Evolutionary conservation across 2,797 vertebrate genomes (phyloP).

Genomic region (Myoxocephalus aenaeus): DNA sequence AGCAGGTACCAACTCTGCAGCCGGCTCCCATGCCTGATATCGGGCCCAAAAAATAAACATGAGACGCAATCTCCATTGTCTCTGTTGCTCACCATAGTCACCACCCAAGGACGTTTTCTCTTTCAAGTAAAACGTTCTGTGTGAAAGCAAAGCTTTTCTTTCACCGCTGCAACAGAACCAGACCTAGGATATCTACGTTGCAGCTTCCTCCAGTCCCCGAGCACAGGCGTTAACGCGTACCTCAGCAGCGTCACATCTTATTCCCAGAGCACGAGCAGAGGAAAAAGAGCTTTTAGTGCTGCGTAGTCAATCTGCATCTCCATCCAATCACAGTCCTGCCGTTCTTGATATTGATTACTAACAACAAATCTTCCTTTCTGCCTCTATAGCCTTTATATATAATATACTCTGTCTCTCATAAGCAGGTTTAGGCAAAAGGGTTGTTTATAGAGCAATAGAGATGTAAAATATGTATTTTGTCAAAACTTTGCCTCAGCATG

Average conservation of each 20-base stretch:
- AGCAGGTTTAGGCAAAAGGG: background rate
- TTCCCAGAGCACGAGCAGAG: constrained; percentile 5
- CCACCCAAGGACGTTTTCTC: constrained; percentile 1
- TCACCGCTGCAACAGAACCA: background rate
- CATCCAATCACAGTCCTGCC: background rate
- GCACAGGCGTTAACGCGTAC: constrained; percentile 28
- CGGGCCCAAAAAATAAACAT: background rate
- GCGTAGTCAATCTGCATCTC: constrained; percentile 16
- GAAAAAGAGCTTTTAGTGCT: constrained; percentile 25
- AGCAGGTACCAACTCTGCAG: constrained; percentile 68
- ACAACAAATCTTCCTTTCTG: constrained; percentile 1
- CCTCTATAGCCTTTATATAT: background rate
- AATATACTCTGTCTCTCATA: background rate
- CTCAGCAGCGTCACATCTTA: constrained; percentile 36
- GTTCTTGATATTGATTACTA: background rate
- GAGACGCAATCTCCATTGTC: background rate
- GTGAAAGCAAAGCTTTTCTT: constrained; percentile 8
- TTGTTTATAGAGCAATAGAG: constrained; percentile 15
- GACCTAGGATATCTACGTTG: constrained; percentile 7
- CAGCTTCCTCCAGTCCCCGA: constrained; percentile 7
- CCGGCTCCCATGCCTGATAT: constrained; percentile 72
- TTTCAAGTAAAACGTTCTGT: constrained; percentile 10
- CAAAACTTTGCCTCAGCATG: constrained; percentile 15
- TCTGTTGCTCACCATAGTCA: constrained; percentile 28
- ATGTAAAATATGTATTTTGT: constrained; percentile 14